A percentile compares a stretch with the other conserved stretches of the same genome.
phyloP scores from a whole-genome alignment of 2,888 invertebrate genomes.

The Myopa tessellatipennis region DNA sequence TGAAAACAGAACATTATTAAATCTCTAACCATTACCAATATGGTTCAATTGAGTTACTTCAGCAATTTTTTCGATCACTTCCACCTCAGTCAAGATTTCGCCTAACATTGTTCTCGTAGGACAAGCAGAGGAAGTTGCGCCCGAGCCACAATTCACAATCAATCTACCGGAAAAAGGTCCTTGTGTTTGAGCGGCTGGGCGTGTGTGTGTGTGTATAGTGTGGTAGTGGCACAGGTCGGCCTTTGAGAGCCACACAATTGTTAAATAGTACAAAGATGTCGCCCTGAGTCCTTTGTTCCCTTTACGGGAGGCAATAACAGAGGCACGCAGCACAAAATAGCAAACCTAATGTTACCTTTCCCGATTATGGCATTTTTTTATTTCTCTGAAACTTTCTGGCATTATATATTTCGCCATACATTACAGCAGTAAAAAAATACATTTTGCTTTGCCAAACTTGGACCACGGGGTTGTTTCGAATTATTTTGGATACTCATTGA shows the following conservation, averaged over 20 bases:
- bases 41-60: constrained; percentile 14
- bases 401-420: not conserved
- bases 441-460: constrained; percentile 10
- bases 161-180: constrained; percentile 33
- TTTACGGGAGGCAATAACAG: constrained; percentile 17
- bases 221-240: not conserved
- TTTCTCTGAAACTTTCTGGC: not conserved
- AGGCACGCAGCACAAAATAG: not conserved
- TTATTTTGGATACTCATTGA: too few relatives aligned
- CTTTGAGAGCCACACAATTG: constrained; percentile 15
- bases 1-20: too few relatives aligned
- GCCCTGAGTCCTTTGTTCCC: not conserved
- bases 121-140: not conserved
- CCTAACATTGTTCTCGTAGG: not conserved
- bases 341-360: constrained; percentile 6
- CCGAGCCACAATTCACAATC: constrained; percentile 26
- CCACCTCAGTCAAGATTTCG: not conserved
- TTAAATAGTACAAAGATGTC: constrained; percentile 19
- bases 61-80: not conserved
- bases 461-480: constrained; percentile 27
- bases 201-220: not conserved
- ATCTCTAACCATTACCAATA: not conserved
- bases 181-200: not conserved
- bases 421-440: not conserved
- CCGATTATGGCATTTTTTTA: not conserved